Evolutionary conservation across 2,797 vertebrate genomes (phyloP), one percentile per base, ranked within the genome.

Genomic region (Potorous gilbertii): DNA sequence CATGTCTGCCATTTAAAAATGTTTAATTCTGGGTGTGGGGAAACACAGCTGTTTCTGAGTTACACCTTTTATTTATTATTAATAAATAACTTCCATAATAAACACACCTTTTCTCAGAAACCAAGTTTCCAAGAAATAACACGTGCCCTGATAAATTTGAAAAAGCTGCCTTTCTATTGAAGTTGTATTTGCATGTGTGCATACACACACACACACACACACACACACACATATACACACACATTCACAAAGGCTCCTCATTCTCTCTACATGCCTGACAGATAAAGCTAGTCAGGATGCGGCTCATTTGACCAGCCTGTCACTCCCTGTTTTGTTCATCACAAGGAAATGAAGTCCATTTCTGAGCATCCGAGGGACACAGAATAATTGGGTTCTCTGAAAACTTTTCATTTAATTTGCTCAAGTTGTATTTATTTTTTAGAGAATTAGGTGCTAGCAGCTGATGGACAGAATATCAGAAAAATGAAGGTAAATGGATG

Each of bases 401-500:
- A 98, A 96, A 94, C 94, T 98, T 98, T 98, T 96, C 97, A 97
- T 96, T 98, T 98, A 98, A 98, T 98, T 98, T 98, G 97, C 97
- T 98, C 98, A 97, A 98, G 98, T 98, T 98, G 97, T 98, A 97
- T 98, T 98, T 98, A 97, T 98, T 98, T 97, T 98, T 98, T 96
- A 95, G 95, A 96, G 96, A 98, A 98, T 98, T 98, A 97, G 96
- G 94, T 98, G 97, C 97, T 97, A 97, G 96, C 24, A 0, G 94
- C 93, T 98, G 98, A 98, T 5, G 93, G 98, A 98, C 98, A 98
- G 97, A 98, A 97, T 92, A 96, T 98, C 97, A 98, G 57, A 96
- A 97, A 98, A 97, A 96, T 90, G 94, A 97, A 98, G 92, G 96
- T 95, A 97, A 98, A 97, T 29, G 34, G 97, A 97, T 95, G 95